Evolutionary conservation across 2,888 invertebrate species (phyloP), one percentile per base, ranked within the genome.

Genomic region (Tetheella fluctuosa): DNA sequence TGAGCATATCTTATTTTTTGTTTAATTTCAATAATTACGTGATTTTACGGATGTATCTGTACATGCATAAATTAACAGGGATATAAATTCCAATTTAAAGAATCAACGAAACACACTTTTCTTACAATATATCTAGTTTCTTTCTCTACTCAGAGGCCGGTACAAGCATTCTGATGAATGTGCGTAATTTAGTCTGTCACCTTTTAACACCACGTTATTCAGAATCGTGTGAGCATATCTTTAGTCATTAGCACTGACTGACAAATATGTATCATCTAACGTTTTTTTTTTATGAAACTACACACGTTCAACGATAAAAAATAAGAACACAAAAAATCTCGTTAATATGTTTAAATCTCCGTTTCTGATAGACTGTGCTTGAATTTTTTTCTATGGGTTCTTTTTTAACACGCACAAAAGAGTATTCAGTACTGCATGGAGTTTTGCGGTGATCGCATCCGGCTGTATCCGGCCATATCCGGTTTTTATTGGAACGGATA

Each of bases 401-500:
- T 81, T 81, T 80, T 79, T 80, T 78, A 75, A 73, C 76, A 63
- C 72, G 72, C 70, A 70, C 64, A 75, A 79, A 82, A 84, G 77
- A 77, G 70, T 73, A 78, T 77, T 76, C 73, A 76, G 74, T 76
- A 73, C 70, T 73, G 48, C 67, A 64, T 54, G 34, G 69, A 74
- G 75, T 75, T 79, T 82, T 81, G 86, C 77, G 83, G 84, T 79
- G 77, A 81, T 83, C 79, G 81, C 81, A 85, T 90, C 90, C 90
- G 81, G 84, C 73, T 75, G 74, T 76, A 80, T 76, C 71, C 75
- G 74, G 74, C 71, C 71, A 75, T 83, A 89, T 91, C 90, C 90
- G 89, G 88, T 85, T 88, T 88, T 86, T 89, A 90, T 90, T 90
- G 87, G 86, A 83, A 69, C 80, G 79, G 83, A 79, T 88, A 90